phyloP scores from a whole-genome alignment of 2,888 invertebrate genomes.

The Agapetus fuscipes region DNA sequence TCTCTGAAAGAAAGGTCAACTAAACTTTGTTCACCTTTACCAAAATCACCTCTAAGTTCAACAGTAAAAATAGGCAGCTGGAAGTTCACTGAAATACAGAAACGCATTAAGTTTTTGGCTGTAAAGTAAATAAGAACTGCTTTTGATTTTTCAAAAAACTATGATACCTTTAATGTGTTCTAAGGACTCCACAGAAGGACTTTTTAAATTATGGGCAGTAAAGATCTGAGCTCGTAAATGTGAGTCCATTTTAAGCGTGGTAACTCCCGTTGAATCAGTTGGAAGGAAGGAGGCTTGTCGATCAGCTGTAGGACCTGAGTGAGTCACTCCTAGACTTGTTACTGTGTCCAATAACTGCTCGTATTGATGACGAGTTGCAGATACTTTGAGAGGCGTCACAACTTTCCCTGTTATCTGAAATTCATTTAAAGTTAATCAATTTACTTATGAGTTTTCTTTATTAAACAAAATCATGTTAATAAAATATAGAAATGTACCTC shows the following conservation, averaged over 20 bases:
- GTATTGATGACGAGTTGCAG: slow-evolving; percentile 78
- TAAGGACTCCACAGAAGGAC: slow-evolving; percentile 20
- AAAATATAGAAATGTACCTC: slow-evolving; percentile 8
- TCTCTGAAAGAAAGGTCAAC: slow-evolving; percentile 80
- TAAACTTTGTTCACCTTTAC: slow-evolving; percentile 62
- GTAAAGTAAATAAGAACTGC: no score
- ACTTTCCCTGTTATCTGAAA: slow-evolving; percentile 66
- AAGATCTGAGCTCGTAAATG: slow-evolving; percentile 46
- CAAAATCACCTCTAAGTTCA: slow-evolving; percentile 62
- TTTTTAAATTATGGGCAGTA: slow-evolving; percentile 29
- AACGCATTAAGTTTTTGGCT: no score
- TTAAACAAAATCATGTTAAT: neutral
- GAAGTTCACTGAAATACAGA: slow-evolving; percentile 51
- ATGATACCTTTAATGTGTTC: slow-evolving; percentile 23
- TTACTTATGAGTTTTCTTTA: no score
- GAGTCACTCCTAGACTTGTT: slow-evolving; percentile 28
- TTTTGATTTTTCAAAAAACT: slow-evolving; percentile 2
- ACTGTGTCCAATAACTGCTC: slow-evolving; percentile 77
- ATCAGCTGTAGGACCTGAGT: slow-evolving; percentile 29
- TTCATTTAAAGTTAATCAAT: no score
- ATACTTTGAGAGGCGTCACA: slow-evolving; percentile 75
- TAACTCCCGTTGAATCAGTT: slow-evolving; percentile 31
- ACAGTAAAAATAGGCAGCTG: slow-evolving; percentile 67
- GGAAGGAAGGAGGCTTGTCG: slow-evolving; percentile 24
- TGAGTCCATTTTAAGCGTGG: slow-evolving; percentile 50